These are phyloP conservation scores for Serinus canaria DNA, from an alignment of 2,113 vertebrate species.

Conservation along the genomic window DNA sequence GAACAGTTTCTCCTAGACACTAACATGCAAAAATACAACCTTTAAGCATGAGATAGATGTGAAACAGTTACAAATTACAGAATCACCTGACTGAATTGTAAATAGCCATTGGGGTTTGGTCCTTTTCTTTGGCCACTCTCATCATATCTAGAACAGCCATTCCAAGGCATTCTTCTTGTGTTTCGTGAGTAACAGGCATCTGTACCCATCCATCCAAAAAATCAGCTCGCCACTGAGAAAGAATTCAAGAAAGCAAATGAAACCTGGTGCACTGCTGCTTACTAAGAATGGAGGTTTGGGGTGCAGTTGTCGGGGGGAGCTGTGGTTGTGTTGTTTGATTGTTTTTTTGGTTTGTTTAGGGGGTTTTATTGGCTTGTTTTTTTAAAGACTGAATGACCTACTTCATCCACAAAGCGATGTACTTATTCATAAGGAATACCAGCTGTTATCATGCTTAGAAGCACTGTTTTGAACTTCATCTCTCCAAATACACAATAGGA, in stretches of 20 bases:
- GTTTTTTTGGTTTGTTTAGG: not conserved
- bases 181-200: constrained; percentile 87
- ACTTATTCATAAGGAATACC: not conserved
- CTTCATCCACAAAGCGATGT: not conserved
- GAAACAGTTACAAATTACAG: not conserved
- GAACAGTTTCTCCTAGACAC: not conserved
- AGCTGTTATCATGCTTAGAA: not conserved
- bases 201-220: constrained; percentile 85
- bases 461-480: not conserved
- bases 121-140: constrained; percentile 91
- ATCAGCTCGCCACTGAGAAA: constrained; percentile 88
- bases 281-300: not conserved
- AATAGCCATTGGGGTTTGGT: constrained; percentile 84
- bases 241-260: not conserved
- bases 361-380: not conserved
- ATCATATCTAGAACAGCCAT: constrained; percentile 98
- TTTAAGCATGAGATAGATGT: not conserved
- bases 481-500: not conserved
- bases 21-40: not conserved
- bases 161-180: constrained; percentile 96
- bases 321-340: not conserved
- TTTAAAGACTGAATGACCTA: not conserved
- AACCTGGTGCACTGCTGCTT: not conserved
- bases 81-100: constrained; percentile 88
- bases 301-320: not conserved